Base-by-base conservation (phyloP, 2,888 invertebrate genomes). In the Meta bourneti region DNA sequence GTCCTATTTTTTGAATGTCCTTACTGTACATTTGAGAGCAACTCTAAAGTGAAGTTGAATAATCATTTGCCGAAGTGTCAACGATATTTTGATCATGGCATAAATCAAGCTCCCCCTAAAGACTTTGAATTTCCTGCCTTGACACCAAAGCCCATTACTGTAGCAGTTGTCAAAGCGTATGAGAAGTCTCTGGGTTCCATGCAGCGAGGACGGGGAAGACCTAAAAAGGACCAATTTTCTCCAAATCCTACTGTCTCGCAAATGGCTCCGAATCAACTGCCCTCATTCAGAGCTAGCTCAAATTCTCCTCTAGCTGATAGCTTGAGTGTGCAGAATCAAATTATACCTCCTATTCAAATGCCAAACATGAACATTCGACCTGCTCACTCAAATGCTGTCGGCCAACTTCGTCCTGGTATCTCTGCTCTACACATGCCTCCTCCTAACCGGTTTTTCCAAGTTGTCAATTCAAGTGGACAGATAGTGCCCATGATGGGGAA, bases 11-110 rank as follows among this genome's bases (percentile, higher is more conserved):
- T 98, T 95, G 98, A 98, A 94, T 99, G 98, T 94, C 97, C 97
- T 0, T 97, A 98, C 94, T 99, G 99, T 95, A 97, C 98, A 0
- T 98, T 98, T 94, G 99, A 99, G 95, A 98, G 98, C 94, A 98
- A 98, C 94, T 97, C 98, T 86, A 98, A 98, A 95, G 97, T 97
- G 52, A 98, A 98, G 95, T 95, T 98, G 94, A 97, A 97, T 0
- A 96, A 98, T 69, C 99, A 99, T 95, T 96, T 97, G 93, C 96
- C 97, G 90, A 97, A 98, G 6, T 99, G 99, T 95, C 96, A 97
- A 77, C 98, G 98, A 95, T 97, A 97, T 94, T 98, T 98, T 95
- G 97, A 97, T 95, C 97, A 98, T 0, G 98, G 98, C 13, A 51
- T 74, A 9, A 93, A 93, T 74, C 93, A 91, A 72, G 89, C 89